A percentile compares a stretch with the other conserved stretches of the same genome.
phyloP scores from a whole-genome alignment of 2,888 invertebrate species.

The Anthoptus insignis region DNA sequence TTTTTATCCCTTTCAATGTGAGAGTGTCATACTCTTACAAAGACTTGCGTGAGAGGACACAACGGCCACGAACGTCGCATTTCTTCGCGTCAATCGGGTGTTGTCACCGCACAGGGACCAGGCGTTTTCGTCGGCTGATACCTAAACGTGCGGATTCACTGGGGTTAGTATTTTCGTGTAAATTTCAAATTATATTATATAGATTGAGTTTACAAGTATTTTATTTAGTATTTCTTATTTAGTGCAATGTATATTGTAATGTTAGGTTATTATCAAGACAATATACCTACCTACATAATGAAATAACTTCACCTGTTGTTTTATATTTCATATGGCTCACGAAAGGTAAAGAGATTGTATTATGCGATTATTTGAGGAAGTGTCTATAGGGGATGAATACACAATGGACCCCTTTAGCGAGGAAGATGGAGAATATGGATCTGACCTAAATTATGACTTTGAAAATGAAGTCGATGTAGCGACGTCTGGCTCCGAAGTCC shows the following conservation, averaged over 20 bases:
- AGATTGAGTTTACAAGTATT: constrained; percentile 18
- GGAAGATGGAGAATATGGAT: constrained; percentile 28
- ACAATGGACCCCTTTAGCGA: constrained; percentile 30
- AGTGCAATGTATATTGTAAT: constrained; percentile 16
- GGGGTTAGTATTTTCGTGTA: constrained; percentile 33
- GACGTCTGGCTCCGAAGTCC: constrained; percentile 15
- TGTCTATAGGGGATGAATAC: constrained; percentile 18
- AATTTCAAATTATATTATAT: constrained; percentile 33
- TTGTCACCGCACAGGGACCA: constrained; percentile 26
- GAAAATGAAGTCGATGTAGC: constrained; percentile 18
- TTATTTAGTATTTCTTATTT: constrained; percentile 15
- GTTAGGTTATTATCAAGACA: constrained; percentile 13
- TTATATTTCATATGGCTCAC: constrained; percentile 22
- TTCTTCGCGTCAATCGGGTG: constrained; percentile 35
- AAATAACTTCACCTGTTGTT: constrained; percentile 16
- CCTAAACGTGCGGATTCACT: constrained; percentile 18
- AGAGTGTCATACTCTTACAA: constrained; percentile 32
- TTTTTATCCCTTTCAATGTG: constrained; percentile 34
- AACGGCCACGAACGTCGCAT: constrained; percentile 34
- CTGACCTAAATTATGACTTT: constrained; percentile 31
- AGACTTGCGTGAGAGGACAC: constrained; percentile 32
- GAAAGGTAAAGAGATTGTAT: constrained; percentile 23
- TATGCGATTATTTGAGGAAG: constrained; percentile 23
- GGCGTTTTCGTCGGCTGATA: constrained; percentile 30
- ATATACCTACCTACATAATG: constrained; percentile 21